These are phyloP conservation scores for Acipenser oxyrinchus DNA, from an alignment of 2,797 vertebrate genomes.

Conservation along the genomic window DNA sequence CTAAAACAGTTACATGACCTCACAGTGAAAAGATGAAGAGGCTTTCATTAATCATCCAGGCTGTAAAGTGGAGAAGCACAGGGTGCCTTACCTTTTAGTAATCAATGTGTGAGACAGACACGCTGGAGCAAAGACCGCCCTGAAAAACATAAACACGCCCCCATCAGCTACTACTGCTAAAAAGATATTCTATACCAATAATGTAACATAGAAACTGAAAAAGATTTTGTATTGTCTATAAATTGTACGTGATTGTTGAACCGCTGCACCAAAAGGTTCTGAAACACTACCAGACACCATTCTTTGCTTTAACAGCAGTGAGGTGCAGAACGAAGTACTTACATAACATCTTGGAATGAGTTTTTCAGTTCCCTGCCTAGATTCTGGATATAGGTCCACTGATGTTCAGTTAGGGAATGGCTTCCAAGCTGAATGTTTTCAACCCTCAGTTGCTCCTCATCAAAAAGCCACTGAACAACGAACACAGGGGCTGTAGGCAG, in stretches of 20 bases:
- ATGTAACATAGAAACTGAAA: no score
- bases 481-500: slow-evolving; percentile 61
- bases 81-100: slow-evolving; percentile 63
- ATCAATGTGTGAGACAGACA: slow-evolving; percentile 73
- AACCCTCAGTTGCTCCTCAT: slow-evolving; percentile 69
- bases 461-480: slow-evolving; percentile 76
- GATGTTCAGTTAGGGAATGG: slow-evolving; percentile 58
- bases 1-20: slow-evolving; percentile 47
- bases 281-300: neutral
- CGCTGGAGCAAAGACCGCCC: slow-evolving; percentile 70
- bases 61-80: slow-evolving; percentile 9
- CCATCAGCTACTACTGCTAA: slow-evolving; percentile 5
- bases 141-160: slow-evolving; percentile 36
- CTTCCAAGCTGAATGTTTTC: slow-evolving; percentile 72
- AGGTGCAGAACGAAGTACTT: slow-evolving; percentile 29
- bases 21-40: slow-evolving; percentile 32
- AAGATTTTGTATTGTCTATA: no score
- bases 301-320: neutral
- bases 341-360: slow-evolving; percentile 68
- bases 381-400: slow-evolving; percentile 74
- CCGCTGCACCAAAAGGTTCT: neutral
- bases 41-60: slow-evolving; percentile 12
- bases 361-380: slow-evolving; percentile 66
- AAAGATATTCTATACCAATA: no score
- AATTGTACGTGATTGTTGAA: neutral